Evolutionary conservation across 2,113 vertebrate species (phyloP).

Genomic region (Cinclus cinclus): DNA sequence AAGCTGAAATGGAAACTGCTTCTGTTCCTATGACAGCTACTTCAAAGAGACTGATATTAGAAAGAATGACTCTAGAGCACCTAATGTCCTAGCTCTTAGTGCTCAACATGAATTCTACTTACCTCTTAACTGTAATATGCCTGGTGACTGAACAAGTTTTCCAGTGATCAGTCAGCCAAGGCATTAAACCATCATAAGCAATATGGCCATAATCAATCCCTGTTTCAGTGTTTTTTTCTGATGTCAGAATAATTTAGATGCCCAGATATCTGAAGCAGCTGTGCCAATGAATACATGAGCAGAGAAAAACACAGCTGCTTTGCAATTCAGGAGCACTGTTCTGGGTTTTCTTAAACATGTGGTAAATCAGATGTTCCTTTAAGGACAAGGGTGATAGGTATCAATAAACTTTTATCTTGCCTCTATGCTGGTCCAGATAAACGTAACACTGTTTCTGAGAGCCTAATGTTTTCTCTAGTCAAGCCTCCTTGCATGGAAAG

Average conservation of each 20-base stretch:
- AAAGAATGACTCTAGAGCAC: neutral
- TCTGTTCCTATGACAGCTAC: neutral
- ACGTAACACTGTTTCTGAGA: neutral
- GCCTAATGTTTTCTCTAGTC: neutral
- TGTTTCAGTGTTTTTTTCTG: conserved; percentile 20
- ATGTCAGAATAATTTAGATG: conserved; percentile 64
- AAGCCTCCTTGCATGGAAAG: neutral
- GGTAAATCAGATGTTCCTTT: conserved; percentile 20
- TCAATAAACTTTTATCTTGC: neutral
- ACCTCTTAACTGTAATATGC: neutral
- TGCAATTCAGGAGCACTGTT: neutral
- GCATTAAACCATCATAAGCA: conserved; percentile 38
- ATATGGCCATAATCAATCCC: conserved; percentile 47
- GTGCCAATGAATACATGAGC: conserved; percentile 26
- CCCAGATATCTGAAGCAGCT: conserved; percentile 57
- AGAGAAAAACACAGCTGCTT: conserved; percentile 52
- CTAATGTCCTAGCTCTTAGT: neutral
- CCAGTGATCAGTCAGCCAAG: conserved; percentile 20
- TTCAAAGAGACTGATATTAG: conserved; percentile 3
- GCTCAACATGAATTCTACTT: neutral
- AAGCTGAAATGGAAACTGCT: neutral
- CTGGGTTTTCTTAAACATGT: conserved; percentile 22
- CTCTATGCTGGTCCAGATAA: neutral
- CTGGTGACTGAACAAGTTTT: neutral
- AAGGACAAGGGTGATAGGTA: neutral